Evolutionary conservation across 2,888 invertebrate genomes (phyloP), one percentile per base, ranked within the genome.

Genomic region (Tineola bisselliella): DNA sequence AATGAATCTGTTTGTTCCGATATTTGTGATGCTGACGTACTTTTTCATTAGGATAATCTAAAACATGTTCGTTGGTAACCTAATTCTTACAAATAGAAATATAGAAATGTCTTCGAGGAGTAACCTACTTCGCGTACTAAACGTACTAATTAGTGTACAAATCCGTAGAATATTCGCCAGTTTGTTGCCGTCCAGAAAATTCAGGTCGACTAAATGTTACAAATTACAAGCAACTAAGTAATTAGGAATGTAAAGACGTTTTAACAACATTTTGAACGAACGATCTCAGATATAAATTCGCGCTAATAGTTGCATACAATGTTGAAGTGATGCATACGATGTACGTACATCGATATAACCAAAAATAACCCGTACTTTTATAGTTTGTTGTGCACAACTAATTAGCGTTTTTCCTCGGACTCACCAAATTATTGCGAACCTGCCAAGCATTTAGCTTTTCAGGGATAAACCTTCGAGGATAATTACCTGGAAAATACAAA

Each of bases 361-460:
- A 54, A 54, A 54, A 54, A 54, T 54, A 54, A 25, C 13, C 18
- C 62, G 17, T 54, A 57, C 56, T 59, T 61, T 48, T 33, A 62
- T 43, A 59, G 38, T 58, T 59, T 54, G 52, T 48, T 25, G 61
- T 44, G 63, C 62, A 61, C 68, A 71, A 72, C 76, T 75, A 75
- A 76, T 79, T 78, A 75, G 74, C 70, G 69, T 73, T 71, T 73
- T 75, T 81, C 76, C 74, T 74, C 72, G 70, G 74, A 84, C 84
- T 84, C 77, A 84, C 81, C 80, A 71, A 75, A 74, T 74, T 73
- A 71, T 74, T 78, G 81, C 75, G 70, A 69, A 71, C 72, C 76
- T 78, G 84, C 83, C 83, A 84, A 84, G 71, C 78, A 75, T 78
- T 78, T 71, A 76, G 71, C 71, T 72, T 74, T 74, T 74, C 74